phyloP scores from a whole-genome alignment of 2,888 invertebrate genomes.

The Tholera decimalis region DNA sequence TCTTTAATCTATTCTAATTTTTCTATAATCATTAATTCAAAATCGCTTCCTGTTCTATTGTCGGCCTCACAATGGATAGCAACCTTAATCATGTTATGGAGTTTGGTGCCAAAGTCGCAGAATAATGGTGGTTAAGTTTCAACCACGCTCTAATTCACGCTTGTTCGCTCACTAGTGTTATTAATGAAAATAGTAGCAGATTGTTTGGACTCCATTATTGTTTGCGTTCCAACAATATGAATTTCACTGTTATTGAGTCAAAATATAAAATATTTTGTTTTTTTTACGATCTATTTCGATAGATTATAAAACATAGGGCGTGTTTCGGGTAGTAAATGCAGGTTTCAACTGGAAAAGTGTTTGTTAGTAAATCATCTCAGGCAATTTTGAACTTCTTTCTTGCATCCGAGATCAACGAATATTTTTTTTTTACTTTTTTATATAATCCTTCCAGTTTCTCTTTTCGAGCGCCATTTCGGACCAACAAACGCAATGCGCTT shows the following conservation, averaged over 20 bases:
- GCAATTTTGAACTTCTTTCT: not conserved
- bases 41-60: slow-evolving; percentile 38
- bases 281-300: slow-evolving; percentile 2
- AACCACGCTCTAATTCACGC: slow-evolving; percentile 78
- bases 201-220: slow-evolving; percentile 60
- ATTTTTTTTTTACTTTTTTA: too few relatives aligned
- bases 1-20: too few relatives aligned
- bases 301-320: not conserved
- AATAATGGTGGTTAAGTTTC: slow-evolving; percentile 78
- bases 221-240: slow-evolving; percentile 39
- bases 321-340: slow-evolving; percentile 2
- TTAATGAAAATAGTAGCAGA: slow-evolving; percentile 74
- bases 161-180: slow-evolving; percentile 70
- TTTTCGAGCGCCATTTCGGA: too few relatives aligned
- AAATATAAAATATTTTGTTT: slow-evolving; percentile 15
- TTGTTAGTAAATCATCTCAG: not conserved
- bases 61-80: slow-evolving; percentile 34
- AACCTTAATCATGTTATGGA: slow-evolving; percentile 76
- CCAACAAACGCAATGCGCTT: too few relatives aligned
- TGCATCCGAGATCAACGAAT: too few relatives aligned
- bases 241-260: slow-evolving; percentile 23
- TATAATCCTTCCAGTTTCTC: too few relatives aligned
- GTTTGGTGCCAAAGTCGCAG: slow-evolving; percentile 78
- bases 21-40: too few relatives aligned
- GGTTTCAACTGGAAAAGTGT: not conserved